Base-by-base conservation (phyloP, 2,888 invertebrate species). In the Mamestra brassicae region DNA sequence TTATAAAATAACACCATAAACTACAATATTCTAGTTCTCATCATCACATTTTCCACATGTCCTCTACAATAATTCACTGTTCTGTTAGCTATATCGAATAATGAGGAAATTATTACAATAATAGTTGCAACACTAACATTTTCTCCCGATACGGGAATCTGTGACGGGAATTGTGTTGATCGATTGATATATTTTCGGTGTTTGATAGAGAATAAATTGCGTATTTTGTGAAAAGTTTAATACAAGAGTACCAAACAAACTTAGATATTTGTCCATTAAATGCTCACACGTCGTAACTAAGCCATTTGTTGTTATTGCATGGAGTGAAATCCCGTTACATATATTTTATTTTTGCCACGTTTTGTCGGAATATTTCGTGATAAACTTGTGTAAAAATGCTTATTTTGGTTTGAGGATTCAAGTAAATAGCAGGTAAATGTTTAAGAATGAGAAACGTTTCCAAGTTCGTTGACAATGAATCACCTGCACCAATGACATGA, bases 341-440 rank as follows among this genome's bases (percentile, higher is more conserved):
- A 84, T 85, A 88, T 84, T 89, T 89, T 90, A 78, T 73, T 83
- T 85, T 81, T 93, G 95, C 94, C 95, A 95, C 95, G 94, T 95
- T 94, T 87, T 84, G 87, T 89, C 78, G 88, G 89, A 85, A 65
- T 88, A 89, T 89, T 81, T 78, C 72, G 70, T 57, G 75, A 66
- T 60, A 77, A 85, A 81, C 83, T 83, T 45, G 36, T 26, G 17
- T 69, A n/a, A 90, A 90, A 88, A 93, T 92, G 92, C 67, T 74
- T 78, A 73, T 11, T 84, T 77, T 84, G 66, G 72, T 86, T 42
- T 91, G 83, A 88, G 64, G 54, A 76, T 52, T 58, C 34, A 63
- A 75, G 58, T 75, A n/a, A 74, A 74, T 68, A 67, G 52, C 66
- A 87, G 86, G 89, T 85, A 83, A 80, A 74, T 52, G 47, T 63